A percentile compares a stretch with the other conserved stretches of the same genome.
These are phyloP conservation scores for Mustelus asterias DNA, from an alignment of 2,113 vertebrate genomes.

Conservation along the genomic window DNA sequence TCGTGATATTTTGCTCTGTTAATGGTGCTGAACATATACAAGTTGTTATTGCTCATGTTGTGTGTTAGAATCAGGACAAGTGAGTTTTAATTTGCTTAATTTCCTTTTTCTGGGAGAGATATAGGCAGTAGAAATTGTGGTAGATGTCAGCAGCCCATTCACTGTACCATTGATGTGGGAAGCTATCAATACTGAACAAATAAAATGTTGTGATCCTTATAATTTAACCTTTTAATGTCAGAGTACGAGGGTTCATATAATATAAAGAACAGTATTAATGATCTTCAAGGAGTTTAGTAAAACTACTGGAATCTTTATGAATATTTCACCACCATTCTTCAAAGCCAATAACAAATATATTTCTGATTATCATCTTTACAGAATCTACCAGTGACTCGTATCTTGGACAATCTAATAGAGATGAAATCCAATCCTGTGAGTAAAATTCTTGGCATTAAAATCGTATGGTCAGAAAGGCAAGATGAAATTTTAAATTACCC, in stretches of 20 bases:
- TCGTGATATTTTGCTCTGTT: neutral
- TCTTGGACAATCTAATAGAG: conserved; percentile 89
- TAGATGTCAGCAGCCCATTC: neutral
- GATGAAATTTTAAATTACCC: neutral
- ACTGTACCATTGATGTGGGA: neutral
- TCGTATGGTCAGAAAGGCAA: neutral
- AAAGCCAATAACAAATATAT: neutral
- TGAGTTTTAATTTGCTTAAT: neutral
- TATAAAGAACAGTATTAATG: neutral
- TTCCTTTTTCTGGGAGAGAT: neutral
- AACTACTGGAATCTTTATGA: neutral
- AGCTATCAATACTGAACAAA: neutral
- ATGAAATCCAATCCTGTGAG: conserved; percentile 89
- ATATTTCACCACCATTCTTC: neutral
- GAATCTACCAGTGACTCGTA: conserved; percentile 85
- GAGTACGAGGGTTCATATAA: neutral
- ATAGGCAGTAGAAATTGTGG: neutral
- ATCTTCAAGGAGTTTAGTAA: neutral
- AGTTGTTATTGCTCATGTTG: neutral
- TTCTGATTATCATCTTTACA: conserved; percentile 50
- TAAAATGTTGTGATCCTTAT: neutral
- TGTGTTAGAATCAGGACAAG: neutral
- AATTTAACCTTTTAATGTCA: neutral
- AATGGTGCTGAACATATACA: neutral
- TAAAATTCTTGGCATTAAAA: conserved; percentile 41